These are phyloP conservation scores for Branchinecta lynchi DNA, from an alignment of 1,140 invertebrate species.

Conservation along the genomic window DNA sequence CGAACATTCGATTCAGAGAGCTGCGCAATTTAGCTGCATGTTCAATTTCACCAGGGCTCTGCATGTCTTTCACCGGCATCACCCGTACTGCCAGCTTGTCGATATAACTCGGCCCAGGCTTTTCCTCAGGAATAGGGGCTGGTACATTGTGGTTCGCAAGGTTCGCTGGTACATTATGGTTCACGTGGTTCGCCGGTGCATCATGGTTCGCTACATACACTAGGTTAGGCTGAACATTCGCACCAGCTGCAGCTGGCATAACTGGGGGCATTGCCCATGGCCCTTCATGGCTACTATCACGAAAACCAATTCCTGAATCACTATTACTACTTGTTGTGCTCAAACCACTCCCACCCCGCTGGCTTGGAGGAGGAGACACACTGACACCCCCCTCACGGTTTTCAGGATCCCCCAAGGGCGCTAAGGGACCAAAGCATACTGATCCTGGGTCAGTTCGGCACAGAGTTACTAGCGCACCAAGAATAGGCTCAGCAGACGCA, in stretches of 20 bases:
- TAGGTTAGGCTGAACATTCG: background rate
- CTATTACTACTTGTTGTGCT: constrained; percentile 58
- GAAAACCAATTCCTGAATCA: constrained; percentile 83
- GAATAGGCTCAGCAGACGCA: constrained; percentile 65
- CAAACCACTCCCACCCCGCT: constrained; percentile 35
- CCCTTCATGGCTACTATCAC: constrained; percentile 61
- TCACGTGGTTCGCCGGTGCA: background rate
- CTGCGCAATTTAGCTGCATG: constrained; percentile 18
- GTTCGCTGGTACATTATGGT: background rate
- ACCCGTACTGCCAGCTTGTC: constrained; percentile 36
- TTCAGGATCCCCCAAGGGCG: constrained; percentile 20
- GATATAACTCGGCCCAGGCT: constrained; percentile 26
- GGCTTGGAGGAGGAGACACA: constrained; percentile 55
- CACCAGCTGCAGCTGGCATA: background rate
- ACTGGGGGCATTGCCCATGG: background rate
- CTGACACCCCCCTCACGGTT: constrained; percentile 22
- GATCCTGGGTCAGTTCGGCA: constrained; percentile 29
- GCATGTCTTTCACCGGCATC: constrained; percentile 31
- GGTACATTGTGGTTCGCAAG: background rate
- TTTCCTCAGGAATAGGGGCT: background rate
- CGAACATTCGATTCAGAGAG: constrained; percentile 14
- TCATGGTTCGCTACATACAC: constrained; percentile 2
- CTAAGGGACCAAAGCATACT: constrained; percentile 23
- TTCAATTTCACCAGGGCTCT: constrained; percentile 17
- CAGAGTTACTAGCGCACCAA: constrained; percentile 34